Evolutionary conservation across 2,888 invertebrate genomes (phyloP), one percentile per base, ranked within the genome.

Genomic region (Catocala fraxini): DNA sequence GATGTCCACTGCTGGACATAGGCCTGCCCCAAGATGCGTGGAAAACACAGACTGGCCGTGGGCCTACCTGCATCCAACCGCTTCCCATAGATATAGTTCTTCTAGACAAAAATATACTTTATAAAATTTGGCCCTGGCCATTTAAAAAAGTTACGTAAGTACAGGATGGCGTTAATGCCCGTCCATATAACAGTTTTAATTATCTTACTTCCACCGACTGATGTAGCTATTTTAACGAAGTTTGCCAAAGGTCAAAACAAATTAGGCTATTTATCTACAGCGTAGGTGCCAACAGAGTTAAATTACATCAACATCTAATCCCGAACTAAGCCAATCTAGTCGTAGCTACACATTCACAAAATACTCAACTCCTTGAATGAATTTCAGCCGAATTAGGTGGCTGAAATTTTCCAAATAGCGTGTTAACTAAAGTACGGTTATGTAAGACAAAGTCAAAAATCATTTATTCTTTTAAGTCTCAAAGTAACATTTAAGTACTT

Each of bases 361-460:
- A 78, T 71, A 71, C 60, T 53, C 47, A 73, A 73, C 66, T 70
- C 63, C 66, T 63, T 78, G 69, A 78, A 78, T 78, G 63, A 78
- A 78, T 74, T 78, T 68, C 59, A 56, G 58, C 63, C 67, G 65
- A 68, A 68, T 59, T 57, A 61, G 67, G 55, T 71, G 72, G 71
- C 35, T 39, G 0, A 39, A 39, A 7, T 39, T 39, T 12, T 49
- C 12, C 34, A 12, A 12, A 49, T 49, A 33, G 33, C 35, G 12
- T 49, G 12, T 33, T 34, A 12, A 51, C 10, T 10, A 35, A 10
- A 12, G 12, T 4, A 35, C 9, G 35, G 25, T 1, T 25, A 25
- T 3, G 25, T 25, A 25, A 25, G 25, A 25, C 25, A 25, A 3
- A 25, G 25, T 25, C 25, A 25, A 25, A 25, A 25, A 25, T 25